Evolutionary conservation across 2,888 invertebrate genomes (phyloP), one percentile per base, ranked within the genome.

Genomic region (Nymphalis c-album): DNA sequence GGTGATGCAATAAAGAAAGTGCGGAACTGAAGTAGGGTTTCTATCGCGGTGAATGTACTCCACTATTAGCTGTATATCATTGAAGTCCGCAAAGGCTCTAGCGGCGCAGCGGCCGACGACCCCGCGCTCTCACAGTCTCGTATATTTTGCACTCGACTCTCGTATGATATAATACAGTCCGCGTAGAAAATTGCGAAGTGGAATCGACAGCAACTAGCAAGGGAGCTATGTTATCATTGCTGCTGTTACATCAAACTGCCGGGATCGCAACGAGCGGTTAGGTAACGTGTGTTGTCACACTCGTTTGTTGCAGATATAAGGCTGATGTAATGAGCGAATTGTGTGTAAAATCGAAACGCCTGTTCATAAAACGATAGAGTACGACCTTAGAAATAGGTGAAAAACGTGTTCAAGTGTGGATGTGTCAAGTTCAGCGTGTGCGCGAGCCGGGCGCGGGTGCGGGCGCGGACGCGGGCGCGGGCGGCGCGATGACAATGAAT

Each of bases 1-100:
- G 73, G 86, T 91, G 90, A 91, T 89, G 91, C 88, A 91, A 92
- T 86, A 85, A 91, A 90, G 92, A 92, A 91, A 92, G 91, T 90
- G 88, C 91, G 91, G 91, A 91, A 91, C 87, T 87, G 85, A 87
- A 86, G 88, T 89, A 88, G 87, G 85, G 90, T 90, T 90, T 90
- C 89, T 90, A 90, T 82, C 84, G 88, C 89, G 91, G 91, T 91
- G 91, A 91, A 91, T 81, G 91, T 90, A 90, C 91, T 87, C 82
- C 81, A 80, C 85, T 82, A 89, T 89, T 90, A 87, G 86, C 84
- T 82, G 85, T 85, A 84, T 88, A 88, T 88, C 85, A 88, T 86
- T 86, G 80, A 84, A 83, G 83, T 82, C 83, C 69, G 76, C 77
- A 67, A 75, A 79, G 80, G 75, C 77, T 80, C 71, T 65, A 71